Base-by-base conservation (phyloP, 2,888 invertebrate species). In the Caprella mutica region DNA sequence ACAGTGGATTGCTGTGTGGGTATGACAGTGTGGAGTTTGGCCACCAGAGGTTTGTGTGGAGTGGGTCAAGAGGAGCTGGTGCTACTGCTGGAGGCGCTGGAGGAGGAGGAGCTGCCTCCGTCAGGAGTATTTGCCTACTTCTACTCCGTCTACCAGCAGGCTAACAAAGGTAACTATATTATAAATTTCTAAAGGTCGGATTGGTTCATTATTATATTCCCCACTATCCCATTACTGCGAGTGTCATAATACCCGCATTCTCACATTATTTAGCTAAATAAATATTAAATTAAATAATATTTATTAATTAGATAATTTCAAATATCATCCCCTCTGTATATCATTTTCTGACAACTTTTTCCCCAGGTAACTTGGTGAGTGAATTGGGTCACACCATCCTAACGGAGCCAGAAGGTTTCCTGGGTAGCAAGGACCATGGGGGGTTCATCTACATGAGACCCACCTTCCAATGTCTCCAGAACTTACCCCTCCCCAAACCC, bases 21-120 rank as follows among this genome's bases (percentile, higher is more conserved):
- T 68, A 80, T 80, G 67, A 76, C 65, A 43, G 82, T 82, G 59
- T 86, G 88, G 80, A 85, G 84, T 70, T 82, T 87, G 68, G 80
- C 83, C 23, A 84, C 86, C 0, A 77, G 79, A 66, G 89, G 89
- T 14, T 75, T 89, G 71, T 81, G 82, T 59, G 81, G 82, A 58
- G 86, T 86, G 19, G 86, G 86, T 2, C 88, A 87, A 70, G 87
- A 88, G 70, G 89, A 89, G 74, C 75, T 90, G 21, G 79, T 87
- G 44, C 78, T 86, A 56, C 70, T 88, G 38, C 72, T 89, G 46
- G 82, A 83, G 68, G 76, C 55, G 19, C 76, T 51, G 72, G 71
- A 44, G 2, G 63, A 55, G 8, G 63, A 63, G 53, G 50, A 39
- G 5, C 59, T 52, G 4, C 73, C 81, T 30, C 84, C 86, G 0